Base-by-base conservation (phyloP, 2,113 vertebrate genomes). In the Aleadryas rufinucha region DNA sequence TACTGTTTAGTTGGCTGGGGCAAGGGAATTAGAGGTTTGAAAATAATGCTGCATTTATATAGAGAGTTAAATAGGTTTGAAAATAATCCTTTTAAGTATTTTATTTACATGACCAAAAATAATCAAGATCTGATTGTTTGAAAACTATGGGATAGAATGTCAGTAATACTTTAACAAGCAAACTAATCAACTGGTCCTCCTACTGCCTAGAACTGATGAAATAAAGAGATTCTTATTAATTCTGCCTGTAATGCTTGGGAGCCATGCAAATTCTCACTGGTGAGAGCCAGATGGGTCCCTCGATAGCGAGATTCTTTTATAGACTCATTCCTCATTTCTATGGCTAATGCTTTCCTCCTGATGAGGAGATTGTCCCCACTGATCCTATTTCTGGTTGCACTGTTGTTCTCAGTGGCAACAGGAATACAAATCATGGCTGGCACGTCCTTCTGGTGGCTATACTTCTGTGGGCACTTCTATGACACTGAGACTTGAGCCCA, bases 101-200 rank as follows among this genome's bases (percentile, higher is more conserved):
- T 78, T 93, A 89, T 97, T 93, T 92, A 87, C 77, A 92, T n/a
- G 52, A 91, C 35, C 77, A 92, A 89, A 93, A 81, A 89, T 76
- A 92, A 96, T 95, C 91, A 95, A 92, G 91, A 47, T 84, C 64
- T 56, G 72, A 93, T 95, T 96, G 64, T 97, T 92, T 87, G 49
- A 96, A 95, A 84, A 84, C 86, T 78, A 39, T 28, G 75, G 33
- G 60, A 50, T 30, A 57, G 41, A 90, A 89, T 69, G 56, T 87
- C 74, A 91, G 23, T 94, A 95, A 64, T 39, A 75, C 33, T 93
- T 75, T 35, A 87, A 95, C 89, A 97, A 94, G 84, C 49, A 85
- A 82, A 79, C 77, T 91, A 95, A 95, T 95, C 89, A 94, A 39
- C 56, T 49, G 39, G 86, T 96, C 61, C 81, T 93, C 45, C 79